These are phyloP conservation scores for Spilarctia lutea DNA, from an alignment of 2,888 invertebrate genomes.

Conservation along the genomic window DNA sequence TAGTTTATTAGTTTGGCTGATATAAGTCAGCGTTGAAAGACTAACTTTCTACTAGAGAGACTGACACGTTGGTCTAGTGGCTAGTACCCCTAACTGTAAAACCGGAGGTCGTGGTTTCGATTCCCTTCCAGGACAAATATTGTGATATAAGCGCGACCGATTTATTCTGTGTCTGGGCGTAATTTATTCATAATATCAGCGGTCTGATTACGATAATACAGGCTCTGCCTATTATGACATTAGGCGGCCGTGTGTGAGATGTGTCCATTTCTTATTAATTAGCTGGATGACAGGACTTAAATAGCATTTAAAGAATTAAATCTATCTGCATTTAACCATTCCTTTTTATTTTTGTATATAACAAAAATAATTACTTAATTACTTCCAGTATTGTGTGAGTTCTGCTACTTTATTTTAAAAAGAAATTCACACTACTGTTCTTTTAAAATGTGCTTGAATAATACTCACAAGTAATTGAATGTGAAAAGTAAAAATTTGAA, in stretches of 20 bases:
- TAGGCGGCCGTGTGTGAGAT: no score
- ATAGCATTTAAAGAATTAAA: not conserved
- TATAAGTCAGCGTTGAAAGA: not conserved
- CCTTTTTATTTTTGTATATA: no score
- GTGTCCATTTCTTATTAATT: not conserved
- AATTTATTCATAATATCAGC: no score
- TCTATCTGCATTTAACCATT: not conserved
- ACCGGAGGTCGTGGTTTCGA: no score
- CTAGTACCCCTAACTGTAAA: no score
- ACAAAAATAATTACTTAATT: not conserved
- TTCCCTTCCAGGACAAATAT: no score
- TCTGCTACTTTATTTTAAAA: not conserved
- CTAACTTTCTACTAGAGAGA: no score
- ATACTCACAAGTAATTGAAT: not conserved
- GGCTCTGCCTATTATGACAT: no score
- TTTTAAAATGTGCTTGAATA: not conserved
- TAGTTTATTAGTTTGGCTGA: slow-evolving; percentile 26
- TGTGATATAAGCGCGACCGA: no score
- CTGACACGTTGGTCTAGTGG: no score
- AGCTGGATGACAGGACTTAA: not conserved
- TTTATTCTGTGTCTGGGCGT: no score
- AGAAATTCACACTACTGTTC: not conserved
- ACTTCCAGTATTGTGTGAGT: not conserved
- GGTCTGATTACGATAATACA: no score
- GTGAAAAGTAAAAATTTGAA: not conserved